Evolutionary conservation across 1,140 invertebrate species (phyloP).

Genomic region (Cyclargus thomasi): DNA sequence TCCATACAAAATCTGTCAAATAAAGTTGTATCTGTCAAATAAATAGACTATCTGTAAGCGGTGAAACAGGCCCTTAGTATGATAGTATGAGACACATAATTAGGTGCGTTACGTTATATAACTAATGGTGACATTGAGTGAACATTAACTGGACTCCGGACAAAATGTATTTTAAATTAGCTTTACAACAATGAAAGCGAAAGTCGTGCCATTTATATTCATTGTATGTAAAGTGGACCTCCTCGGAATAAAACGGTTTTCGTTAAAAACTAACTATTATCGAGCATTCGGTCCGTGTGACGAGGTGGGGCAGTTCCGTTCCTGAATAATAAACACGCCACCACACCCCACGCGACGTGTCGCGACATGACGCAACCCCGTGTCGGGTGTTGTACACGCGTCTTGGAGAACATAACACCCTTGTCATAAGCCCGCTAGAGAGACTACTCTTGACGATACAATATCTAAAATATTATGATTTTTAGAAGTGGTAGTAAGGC

Average conservation of each 20-base stretch:
- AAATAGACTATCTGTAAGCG: no score
- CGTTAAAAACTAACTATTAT: constrained; percentile 1
- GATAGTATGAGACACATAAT: no score
- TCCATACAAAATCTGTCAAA: no score
- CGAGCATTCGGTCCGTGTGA: background rate
- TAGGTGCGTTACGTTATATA: background rate
- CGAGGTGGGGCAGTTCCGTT: constrained; percentile 8
- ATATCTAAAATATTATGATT: no score
- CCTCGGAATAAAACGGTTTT: background rate
- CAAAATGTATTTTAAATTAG: background rate
- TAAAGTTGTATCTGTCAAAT: no score
- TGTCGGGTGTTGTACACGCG: background rate
- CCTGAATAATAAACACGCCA: background rate
- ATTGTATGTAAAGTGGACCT: background rate
- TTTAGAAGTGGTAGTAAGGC: no score
- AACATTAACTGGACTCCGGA: background rate
- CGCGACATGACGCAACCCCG: background rate
- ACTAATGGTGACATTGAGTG: background rate
- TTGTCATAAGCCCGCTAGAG: no score
- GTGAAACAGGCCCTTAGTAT: no score
- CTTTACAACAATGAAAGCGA: background rate
- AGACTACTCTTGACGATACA: no score
- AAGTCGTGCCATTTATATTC: background rate
- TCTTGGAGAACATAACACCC: background rate
- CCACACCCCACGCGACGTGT: background rate